Percentiles rank a stretch among this genome's conserved stretches.
These are phyloP conservation scores for Eutolmus rufibarbis DNA, from an alignment of 2,888 invertebrate species.

Conservation along the genomic window DNA sequence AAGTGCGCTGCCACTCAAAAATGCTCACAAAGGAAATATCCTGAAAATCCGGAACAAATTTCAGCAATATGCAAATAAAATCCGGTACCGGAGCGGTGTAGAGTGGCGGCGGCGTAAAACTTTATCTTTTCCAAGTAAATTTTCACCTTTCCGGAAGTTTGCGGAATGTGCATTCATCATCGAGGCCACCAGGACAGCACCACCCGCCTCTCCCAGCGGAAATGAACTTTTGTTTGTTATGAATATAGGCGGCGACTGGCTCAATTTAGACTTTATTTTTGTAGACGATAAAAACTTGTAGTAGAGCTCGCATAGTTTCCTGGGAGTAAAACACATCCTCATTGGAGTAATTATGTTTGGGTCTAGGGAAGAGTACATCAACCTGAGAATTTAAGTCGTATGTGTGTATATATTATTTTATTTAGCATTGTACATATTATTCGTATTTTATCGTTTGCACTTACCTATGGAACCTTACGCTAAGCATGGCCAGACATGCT, in stretches of 20 bases:
- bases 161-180: neutral
- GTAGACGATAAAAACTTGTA: neutral
- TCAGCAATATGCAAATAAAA: neutral
- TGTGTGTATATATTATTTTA: too few relatives aligned
- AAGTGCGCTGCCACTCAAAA: neutral
- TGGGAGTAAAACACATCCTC: too few relatives aligned
- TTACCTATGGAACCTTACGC: too few relatives aligned
- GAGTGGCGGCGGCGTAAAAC: neutral
- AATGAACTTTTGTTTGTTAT: neutral
- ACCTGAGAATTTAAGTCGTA: too few relatives aligned
- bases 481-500: too few relatives aligned
- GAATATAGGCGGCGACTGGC: neutral
- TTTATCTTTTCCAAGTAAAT: neutral
- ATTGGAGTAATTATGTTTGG: too few relatives aligned
- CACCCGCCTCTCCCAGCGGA: neutral
- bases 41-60: neutral
- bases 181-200: neutral
- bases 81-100: neutral
- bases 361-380: too few relatives aligned
- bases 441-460: too few relatives aligned
- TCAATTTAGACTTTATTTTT: neutral
- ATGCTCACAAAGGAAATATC: neutral
- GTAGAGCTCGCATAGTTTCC: neutral
- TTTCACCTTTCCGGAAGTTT: neutral
- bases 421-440: too few relatives aligned